phyloP scores from a whole-genome alignment of 2,888 invertebrate species.

The Megaustenia siamemsis region DNA sequence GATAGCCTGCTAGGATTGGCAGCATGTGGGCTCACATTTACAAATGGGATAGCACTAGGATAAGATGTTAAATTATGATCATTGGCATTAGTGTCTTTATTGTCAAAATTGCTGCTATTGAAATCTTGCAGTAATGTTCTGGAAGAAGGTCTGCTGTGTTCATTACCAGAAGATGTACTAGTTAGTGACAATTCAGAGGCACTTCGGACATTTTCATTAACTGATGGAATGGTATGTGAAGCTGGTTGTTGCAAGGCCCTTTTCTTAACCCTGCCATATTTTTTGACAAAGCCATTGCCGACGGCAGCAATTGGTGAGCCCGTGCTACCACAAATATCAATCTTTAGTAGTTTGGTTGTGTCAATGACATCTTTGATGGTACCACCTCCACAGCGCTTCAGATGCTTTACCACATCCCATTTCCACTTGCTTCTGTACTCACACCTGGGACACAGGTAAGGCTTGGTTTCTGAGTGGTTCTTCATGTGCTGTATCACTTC shows the following conservation, averaged over 20 bases:
- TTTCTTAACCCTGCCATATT: constrained; percentile 62
- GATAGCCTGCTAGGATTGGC: neutral
- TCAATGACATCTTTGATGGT: constrained; percentile 79
- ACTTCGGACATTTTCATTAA: constrained; percentile 34
- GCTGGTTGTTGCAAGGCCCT: constrained; percentile 56
- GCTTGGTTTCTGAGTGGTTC: constrained; percentile 80
- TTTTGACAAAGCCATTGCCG: constrained; percentile 75
- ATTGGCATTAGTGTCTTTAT: neutral
- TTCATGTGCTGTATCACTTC: constrained; percentile 80
- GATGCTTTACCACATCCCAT: constrained; percentile 80
- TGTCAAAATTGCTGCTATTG: neutral
- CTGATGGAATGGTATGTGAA: neutral
- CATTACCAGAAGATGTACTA: constrained; percentile 12
- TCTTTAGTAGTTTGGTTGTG: constrained; percentile 66
- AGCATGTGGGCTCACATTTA: neutral
- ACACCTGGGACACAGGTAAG: constrained; percentile 79
- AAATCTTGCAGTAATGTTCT: neutral
- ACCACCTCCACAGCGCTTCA: constrained; percentile 81
- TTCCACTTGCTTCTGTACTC: constrained; percentile 80
- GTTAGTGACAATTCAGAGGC: neutral
- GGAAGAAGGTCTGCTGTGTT: neutral
- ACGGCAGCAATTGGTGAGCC: too few species aligned
- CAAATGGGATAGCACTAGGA: neutral
- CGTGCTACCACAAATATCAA: constrained; percentile 9
- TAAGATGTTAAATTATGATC: constrained; percentile 33